Conservation (phyloP, 2,797 vertebrate species). For the Acipenser ruthenus region DNA sequence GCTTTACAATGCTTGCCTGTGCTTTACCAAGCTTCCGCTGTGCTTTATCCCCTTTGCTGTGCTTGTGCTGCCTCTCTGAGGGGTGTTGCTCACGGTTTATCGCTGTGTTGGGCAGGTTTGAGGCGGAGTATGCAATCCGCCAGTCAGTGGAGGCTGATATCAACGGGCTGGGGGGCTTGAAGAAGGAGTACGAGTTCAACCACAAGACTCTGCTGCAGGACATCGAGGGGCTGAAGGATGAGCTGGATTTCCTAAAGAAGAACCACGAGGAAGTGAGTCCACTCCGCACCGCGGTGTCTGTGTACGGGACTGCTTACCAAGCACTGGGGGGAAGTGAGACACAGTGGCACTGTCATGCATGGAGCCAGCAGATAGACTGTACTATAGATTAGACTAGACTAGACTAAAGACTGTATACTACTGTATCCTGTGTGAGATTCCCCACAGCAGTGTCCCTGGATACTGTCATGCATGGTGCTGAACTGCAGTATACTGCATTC, state of each 20-base stretch:
- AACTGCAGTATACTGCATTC: too few species aligned
- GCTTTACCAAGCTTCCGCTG: too few species aligned
- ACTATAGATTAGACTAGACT: too few species aligned
- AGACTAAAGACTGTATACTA: too few species aligned
- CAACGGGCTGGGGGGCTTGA: not conserved
- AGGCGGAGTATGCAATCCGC: not conserved
- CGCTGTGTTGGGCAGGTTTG: not conserved
- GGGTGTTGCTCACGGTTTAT: not conserved
- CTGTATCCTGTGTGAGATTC: too few species aligned
- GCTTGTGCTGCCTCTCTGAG: not conserved
- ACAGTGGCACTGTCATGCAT: not conserved
- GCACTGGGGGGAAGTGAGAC: not conserved
- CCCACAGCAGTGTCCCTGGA: too few species aligned
- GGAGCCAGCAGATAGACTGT: not conserved
- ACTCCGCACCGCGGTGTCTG: not conserved
- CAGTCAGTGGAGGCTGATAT: constrained; percentile 15
- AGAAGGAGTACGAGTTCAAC: constrained; percentile 2
- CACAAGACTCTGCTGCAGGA: not conserved
- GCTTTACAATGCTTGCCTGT: not conserved
- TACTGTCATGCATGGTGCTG: too few species aligned
- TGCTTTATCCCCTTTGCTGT: too few species aligned
- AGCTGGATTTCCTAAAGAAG: constrained; percentile 7
- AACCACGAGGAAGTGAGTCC: constrained; percentile 10
- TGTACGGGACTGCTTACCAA: not conserved
- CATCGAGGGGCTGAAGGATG: not conserved